Evolutionary conservation across 2,113 vertebrate species (phyloP).

Genomic region (Periophthalmodon schlosseri): DNA sequence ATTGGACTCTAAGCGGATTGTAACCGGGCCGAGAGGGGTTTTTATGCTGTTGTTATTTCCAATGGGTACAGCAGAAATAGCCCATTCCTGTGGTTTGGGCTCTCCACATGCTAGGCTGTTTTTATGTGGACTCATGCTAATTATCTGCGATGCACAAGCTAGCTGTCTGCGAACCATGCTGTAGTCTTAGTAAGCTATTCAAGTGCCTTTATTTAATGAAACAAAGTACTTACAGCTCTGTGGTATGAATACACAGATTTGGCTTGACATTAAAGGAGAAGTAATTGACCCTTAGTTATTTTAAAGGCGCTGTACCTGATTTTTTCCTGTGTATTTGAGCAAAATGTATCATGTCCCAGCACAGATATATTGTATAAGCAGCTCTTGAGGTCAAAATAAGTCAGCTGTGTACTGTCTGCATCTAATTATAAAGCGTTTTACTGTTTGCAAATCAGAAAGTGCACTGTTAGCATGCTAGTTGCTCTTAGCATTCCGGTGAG

Average conservation of each 20-base stretch:
- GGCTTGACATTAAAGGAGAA: not conserved
- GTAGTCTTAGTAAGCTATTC: slow-evolving; percentile 62
- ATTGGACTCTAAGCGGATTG: not conserved
- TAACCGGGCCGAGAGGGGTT: not conserved
- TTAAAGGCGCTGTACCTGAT: no score
- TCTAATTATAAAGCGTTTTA: no score
- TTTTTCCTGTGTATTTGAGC: no score
- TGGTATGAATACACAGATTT: not conserved
- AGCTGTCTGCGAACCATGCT: slow-evolving; percentile 58
- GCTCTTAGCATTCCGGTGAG: no score
- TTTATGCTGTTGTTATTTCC: slow-evolving; percentile 33
- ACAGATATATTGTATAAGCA: no score
- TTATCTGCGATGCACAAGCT: slow-evolving; percentile 64
- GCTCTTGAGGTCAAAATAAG: no score
- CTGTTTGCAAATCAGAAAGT: no score
- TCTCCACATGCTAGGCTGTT: slow-evolving; percentile 56
- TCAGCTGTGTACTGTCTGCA: no score
- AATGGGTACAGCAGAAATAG: slow-evolving; percentile 71
- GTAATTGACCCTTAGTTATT: not conserved
- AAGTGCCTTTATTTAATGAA: slow-evolving; percentile 69
- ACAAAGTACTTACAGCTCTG: slow-evolving; percentile 39
- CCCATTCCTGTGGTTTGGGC: slow-evolving; percentile 75
- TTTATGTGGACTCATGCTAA: slow-evolving; percentile 67
- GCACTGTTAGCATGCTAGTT: no score
- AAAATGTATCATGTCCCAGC: no score